A percentile compares a stretch with the other conserved stretches of the same genome.
phyloP scores from a whole-genome alignment of 1,140 invertebrate genomes.

The Augochlora pura region DNA sequence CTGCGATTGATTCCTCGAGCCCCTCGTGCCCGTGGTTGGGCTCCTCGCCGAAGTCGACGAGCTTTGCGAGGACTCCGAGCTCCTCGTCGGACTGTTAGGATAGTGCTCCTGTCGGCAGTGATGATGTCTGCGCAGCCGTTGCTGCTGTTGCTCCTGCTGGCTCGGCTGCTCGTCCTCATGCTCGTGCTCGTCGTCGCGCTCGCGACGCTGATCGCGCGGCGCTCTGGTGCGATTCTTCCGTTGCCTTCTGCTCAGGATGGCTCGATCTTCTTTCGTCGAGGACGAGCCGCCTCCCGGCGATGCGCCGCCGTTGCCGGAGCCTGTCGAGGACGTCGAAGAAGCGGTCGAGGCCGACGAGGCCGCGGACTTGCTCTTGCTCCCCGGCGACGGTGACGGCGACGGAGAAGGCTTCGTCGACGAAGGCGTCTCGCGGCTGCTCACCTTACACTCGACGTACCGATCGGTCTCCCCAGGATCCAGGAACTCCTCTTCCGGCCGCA shows the following conservation, averaged over 20 bases:
- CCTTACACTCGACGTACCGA: conserved; percentile 42
- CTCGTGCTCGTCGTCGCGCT: conserved; percentile 42
- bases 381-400: background rate
- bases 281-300: background rate
- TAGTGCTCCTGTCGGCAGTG: conserved; percentile 8
- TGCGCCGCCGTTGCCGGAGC: background rate
- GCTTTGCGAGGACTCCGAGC: rapidly evolving
- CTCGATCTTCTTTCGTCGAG: conserved; percentile 41
- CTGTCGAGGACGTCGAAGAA: background rate
- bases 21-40: background rate
- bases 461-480: conserved; percentile 72
- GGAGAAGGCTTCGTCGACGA: conserved; percentile 58
- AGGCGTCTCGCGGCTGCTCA: conserved; percentile 60
- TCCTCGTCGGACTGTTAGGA: conserved; percentile 1
- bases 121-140: background rate
- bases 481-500: conserved; percentile 68
- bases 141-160: conserved; percentile 3
- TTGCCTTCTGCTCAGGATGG: conserved; percentile 73
- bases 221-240: conserved; percentile 76
- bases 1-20: background rate
- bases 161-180: background rate
- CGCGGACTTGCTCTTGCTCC: background rate
- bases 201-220: conserved; percentile 65
- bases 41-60: background rate
- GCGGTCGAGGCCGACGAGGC: background rate